Percentiles rank a stretch among this genome's conserved stretches.
These are phyloP conservation scores for Plumapathes pennacea DNA, from an alignment of 92 coral and sea anemone genomes.

Conservation along the genomic window DNA sequence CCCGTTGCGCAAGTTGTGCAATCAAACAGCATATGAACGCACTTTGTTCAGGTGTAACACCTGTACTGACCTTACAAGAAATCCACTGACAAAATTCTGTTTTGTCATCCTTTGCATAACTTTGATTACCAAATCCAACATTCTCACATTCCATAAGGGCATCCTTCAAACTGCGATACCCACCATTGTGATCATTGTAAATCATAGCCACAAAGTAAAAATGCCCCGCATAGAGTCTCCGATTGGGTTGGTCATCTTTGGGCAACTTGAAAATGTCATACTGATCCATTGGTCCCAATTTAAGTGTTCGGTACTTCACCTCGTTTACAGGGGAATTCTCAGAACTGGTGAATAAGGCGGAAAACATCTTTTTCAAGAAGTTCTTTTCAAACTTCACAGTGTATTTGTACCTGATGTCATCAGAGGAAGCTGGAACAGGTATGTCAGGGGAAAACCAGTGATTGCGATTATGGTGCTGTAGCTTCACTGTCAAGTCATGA, in stretches of 20 bases:
- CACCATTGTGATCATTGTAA: neutral
- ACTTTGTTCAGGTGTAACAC: neutral
- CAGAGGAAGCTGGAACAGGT: too few relatives aligned
- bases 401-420: too few relatives aligned
- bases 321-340: neutral
- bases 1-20: neutral
- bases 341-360: neutral
- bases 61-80: neutral
- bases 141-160: slow-evolving; percentile 14
- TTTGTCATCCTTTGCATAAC: neutral
- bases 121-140: neutral
- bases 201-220: slow-evolving; percentile 3
- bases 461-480: too few relatives aligned
- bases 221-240: neutral
- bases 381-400: neutral
- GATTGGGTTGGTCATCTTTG: neutral
- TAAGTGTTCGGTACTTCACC: neutral
- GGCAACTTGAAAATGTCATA: slow-evolving; percentile 43
- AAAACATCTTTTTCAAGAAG: neutral
- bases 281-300: slow-evolving; percentile 2
- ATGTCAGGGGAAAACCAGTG: too few relatives aligned
- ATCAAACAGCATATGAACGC: slow-evolving; percentile 5
- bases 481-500: too few relatives aligned
- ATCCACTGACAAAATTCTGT: neutral
- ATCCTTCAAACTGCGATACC: neutral